Percentiles rank a stretch among this genome's conserved stretches.
Evolutionary conservation across 2,888 invertebrate species (phyloP).

Genomic region (Ophonus ardosiacus): DNA sequence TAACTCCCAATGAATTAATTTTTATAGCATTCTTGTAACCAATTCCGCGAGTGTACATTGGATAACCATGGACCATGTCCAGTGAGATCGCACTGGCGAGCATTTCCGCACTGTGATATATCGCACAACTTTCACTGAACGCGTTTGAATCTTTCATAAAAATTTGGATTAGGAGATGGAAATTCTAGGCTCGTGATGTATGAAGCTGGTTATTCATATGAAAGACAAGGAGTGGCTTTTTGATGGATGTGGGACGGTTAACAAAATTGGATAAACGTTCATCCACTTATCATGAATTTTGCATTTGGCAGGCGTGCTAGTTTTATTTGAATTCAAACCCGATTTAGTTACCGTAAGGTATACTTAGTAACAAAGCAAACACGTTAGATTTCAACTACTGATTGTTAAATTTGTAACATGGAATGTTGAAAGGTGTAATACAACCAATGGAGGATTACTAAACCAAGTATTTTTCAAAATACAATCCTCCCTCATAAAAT

Average conservation of each 20-base stretch:
- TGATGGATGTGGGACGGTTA: background rate
- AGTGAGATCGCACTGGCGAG: background rate
- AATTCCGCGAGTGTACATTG: background rate
- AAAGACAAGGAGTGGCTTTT: background rate
- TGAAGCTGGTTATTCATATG: background rate
- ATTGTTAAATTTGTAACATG: background rate
- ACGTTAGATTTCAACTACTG: background rate
- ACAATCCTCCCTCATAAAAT: too few species aligned
- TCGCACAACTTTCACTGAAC: background rate
- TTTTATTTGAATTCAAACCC: background rate
- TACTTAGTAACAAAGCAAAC: background rate
- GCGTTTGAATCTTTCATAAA: background rate
- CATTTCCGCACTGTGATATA: slow-evolving; percentile 18
- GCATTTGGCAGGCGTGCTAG: background rate
- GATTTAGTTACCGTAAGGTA: background rate
- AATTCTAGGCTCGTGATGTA: background rate
- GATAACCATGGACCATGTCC: background rate
- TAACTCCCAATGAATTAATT: too few species aligned
- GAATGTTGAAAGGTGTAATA: background rate
- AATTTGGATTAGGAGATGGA: background rate
- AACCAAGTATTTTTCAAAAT: too few species aligned
- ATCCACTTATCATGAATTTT: background rate
- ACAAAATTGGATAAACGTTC: background rate
- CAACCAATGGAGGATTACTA: too few species aligned
- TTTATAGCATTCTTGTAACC: background rate